Conservation (phyloP, 2,113 vertebrate species). For the Bufo bufo region DNA sequence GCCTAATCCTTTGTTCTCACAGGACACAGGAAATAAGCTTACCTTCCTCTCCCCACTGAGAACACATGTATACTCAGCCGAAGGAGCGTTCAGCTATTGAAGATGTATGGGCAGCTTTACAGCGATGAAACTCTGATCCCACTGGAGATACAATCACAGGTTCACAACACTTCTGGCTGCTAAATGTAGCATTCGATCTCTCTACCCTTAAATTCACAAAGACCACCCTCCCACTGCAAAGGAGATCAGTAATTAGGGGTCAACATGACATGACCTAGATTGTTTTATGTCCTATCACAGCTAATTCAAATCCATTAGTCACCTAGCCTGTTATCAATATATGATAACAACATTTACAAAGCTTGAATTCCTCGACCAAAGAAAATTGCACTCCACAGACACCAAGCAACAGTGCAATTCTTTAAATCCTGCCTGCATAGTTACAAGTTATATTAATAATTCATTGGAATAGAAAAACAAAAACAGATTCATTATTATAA, state of each 20-base stretch:
- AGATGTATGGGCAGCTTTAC: too few species aligned
- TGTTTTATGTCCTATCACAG: background rate
- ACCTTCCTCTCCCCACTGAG: too few species aligned
- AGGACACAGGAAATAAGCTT: too few species aligned
- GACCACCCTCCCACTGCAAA: background rate
- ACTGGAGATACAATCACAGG: too few species aligned
- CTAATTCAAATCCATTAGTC: background rate
- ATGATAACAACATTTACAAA: background rate
- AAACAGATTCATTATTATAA: background rate
- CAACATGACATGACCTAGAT: background rate
- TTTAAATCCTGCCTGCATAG: background rate
- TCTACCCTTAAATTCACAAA: background rate
- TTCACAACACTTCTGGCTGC: too few species aligned
- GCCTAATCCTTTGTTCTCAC: too few species aligned
- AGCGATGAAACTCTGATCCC: too few species aligned
- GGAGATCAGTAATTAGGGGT: background rate
- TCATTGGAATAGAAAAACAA: background rate
- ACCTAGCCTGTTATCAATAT: background rate
- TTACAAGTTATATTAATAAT: background rate
- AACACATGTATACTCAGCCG: too few species aligned
- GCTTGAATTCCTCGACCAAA: background rate
- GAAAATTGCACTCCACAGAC: background rate
- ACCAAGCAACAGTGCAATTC: background rate
- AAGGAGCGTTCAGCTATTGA: too few species aligned
- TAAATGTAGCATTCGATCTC: background rate